Evolutionary conservation across 2,113 vertebrate species (phyloP), one percentile per base, ranked within the genome.

Genomic region (Toxostoma redivivum): DNA sequence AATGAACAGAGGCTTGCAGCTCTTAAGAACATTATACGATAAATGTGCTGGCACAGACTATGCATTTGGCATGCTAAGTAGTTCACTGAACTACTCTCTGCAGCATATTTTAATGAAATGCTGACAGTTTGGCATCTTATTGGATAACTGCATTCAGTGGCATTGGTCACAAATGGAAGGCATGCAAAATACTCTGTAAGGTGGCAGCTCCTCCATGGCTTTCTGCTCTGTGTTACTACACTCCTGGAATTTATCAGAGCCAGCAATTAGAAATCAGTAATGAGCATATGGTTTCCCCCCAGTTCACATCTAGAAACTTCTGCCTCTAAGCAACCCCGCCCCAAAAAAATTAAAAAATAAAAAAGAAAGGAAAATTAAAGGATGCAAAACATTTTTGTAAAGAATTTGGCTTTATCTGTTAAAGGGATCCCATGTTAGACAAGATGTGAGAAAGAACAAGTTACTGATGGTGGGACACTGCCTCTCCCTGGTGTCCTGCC

Each of bases 51-150:
- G 76, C 86, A 58, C 60, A 62, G n/a, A 42, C 83, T 58, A 40
- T 81, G 87, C 95, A 86, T 81, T 92, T 86, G 74, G 79, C 95
- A 87, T 95, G 79, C 64, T 96, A 95, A 97, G 70, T 62, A 95
- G 92, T 94, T 94, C 70, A 92, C 62, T 74, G 71, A 96, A 66
- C 84, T 97, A 90, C 92, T 92, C 86, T 64, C 61, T 82, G 56
- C 56, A 92, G 89, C 92, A 81, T 79, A 88, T 94, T 97, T 96
- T 97, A 96, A 97, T 93, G 85, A 97, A 97, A 97, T 88, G 67
- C 90, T 96, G 87, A 93, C 91, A 89, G 80, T 91, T 96, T 88
- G 96, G 93, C 97, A 86, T 90, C 81, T 93, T 71, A 86, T 81
- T 93, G 90, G 91, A 86, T 96, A 97, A 94, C 71, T 91, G 64